These are phyloP conservation scores for Apis mellifera DNA, from an alignment of 1,140 invertebrate genomes.

Conservation along the genomic window Amel_HAv3.1 CM009943.2:4495001-4495500, in stretches of 20 bases:
- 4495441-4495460: neutral
- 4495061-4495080: no score
- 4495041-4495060: no score
- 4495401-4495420: neutral
- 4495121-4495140: no score
- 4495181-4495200: no score
- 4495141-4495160: no score
- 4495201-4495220: neutral
- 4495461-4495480: neutral
- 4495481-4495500: neutral
- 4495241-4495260: no score
- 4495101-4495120: no score
- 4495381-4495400: neutral
- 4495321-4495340: neutral
- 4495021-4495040: no score
- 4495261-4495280: no score
- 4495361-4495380: neutral
- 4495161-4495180: no score
- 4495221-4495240: neutral
- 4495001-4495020: no score
- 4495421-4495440: conserved; percentile 35
- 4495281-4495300: neutral
- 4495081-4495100: no score
- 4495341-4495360: neutral
- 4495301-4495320: neutral